A percentile compares a stretch with the other conserved stretches of the same genome.
Conservation (phyloP, 2,113 vertebrate species). For the Entomyzon cyanotis region DNA sequence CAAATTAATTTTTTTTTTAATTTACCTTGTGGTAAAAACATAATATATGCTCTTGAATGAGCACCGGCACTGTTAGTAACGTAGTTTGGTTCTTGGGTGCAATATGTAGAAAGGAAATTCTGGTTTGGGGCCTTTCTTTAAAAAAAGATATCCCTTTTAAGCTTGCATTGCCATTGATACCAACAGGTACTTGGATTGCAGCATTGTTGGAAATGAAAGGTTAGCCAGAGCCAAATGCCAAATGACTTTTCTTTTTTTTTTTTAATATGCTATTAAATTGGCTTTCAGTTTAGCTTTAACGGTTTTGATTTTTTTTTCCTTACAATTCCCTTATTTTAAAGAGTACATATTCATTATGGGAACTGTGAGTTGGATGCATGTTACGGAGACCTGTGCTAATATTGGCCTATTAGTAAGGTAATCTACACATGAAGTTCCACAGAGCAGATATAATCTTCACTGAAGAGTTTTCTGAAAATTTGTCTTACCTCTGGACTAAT, state of each 20-base stretch:
- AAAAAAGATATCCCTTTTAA: neutral
- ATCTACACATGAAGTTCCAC: neutral
- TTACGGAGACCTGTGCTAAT: neutral
- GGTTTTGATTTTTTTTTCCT: neutral
- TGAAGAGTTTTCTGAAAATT: neutral
- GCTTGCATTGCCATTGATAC: neutral
- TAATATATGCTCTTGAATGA: neutral
- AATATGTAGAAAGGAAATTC: neutral
- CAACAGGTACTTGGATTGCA: neutral
- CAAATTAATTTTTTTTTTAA: neutral
- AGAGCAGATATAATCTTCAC: neutral
- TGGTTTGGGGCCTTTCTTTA: neutral
- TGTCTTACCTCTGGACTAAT: neutral
- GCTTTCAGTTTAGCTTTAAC: conserved; percentile 14
- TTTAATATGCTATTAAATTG: neutral
- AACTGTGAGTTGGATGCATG: neutral
- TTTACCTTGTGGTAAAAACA: neutral
- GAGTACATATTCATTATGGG: neutral
- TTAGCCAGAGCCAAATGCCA: neutral
- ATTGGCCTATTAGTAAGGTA: neutral
- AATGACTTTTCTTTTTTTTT: neutral
- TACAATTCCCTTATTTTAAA: neutral
- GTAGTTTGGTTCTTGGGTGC: neutral
- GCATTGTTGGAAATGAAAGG: neutral
- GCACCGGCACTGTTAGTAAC: neutral